Percentiles rank a stretch among this genome's conserved stretches.
Conservation (phyloP, 2,888 invertebrate species). For the Isoperla grammatica region DNA sequence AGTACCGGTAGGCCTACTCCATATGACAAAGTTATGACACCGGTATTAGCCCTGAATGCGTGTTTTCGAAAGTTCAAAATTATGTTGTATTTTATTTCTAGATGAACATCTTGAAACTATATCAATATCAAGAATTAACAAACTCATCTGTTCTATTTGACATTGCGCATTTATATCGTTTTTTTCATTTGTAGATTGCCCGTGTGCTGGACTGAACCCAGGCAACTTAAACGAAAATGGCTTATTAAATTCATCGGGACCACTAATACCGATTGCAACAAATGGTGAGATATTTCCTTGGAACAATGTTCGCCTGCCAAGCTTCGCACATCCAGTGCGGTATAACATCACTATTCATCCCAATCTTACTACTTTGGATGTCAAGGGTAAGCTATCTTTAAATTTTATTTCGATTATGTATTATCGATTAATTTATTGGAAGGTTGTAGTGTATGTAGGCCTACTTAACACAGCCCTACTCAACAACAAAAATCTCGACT, state of each 20-base stretch:
- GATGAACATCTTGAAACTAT: too few species aligned
- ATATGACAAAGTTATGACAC: too few species aligned
- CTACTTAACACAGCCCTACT: neutral
- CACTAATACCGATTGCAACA: slow-evolving; percentile 62
- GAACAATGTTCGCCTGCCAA: slow-evolving; percentile 71
- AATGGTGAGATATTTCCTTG: slow-evolving; percentile 73
- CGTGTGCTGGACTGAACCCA: slow-evolving; percentile 61
- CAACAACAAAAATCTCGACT: too few species aligned
- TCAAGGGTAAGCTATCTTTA: slow-evolving; percentile 60
- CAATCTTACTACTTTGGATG: slow-evolving; percentile 81
- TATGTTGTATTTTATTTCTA: too few species aligned
- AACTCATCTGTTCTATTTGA: too few species aligned
- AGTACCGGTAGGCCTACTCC: too few species aligned
- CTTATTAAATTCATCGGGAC: slow-evolving; percentile 49
- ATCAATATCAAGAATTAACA: too few species aligned
- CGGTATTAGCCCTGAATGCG: too few species aligned
- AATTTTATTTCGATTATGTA: neutral
- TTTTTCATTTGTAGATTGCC: slow-evolving; percentile 52
- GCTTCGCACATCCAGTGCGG: slow-evolving; percentile 69
- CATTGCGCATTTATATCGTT: too few species aligned
- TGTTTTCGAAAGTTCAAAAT: too few species aligned
- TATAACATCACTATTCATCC: slow-evolving; percentile 90
- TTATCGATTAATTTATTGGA: neutral
- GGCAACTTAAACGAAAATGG: slow-evolving; percentile 51
- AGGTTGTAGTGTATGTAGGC: neutral